Base-by-base conservation (phyloP, 2,888 invertebrate species). In the Phyllotreta cruciferae region DNA sequence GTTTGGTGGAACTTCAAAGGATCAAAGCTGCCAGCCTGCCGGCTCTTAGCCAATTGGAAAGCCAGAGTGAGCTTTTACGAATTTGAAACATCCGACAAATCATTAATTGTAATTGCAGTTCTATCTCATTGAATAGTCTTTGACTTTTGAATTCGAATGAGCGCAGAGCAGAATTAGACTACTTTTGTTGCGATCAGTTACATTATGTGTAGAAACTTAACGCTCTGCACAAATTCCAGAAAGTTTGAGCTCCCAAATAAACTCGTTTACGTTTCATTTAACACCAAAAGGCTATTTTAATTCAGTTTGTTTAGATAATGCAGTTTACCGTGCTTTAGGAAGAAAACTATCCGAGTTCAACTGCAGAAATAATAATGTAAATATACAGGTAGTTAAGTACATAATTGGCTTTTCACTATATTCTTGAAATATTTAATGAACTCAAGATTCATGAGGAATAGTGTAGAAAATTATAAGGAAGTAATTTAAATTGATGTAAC, bases 21-120 rank as follows among this genome's bases (percentile, higher is more conserved):
- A 76, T 76, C 75, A 77, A 77, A 77, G 76, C 72, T 63, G 64
- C 55, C 60, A 69, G 76, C 77, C 72, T 62, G 66, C 56, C 60
- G 68, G 76, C 77, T 77, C 77, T 77, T 76, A 77, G 74, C 77
- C 77, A 77, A 77, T 77, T 77, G 76, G 74, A 75, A 73, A 70
- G 72, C 68, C 64, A 65, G 62, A 42, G 44, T 42, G 36, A 56
- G 60, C 60, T 60, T 60, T 60, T 44, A 44, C 60, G 44, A 44
- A 52, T 52, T 58, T 52, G 44, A 44, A 60, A 60, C 60, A 52
- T 60, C 60, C 13, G 44, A 52, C 60, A 52, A 52, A 60, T 60
- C 60, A 52, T 60, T 60, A 60, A 60, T 60, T 60, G 60, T 60
- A 60, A 60, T 60, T 60, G 60, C 60, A 60, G 42, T 60, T 60